Evolutionary conservation across 2,888 invertebrate genomes (phyloP), one percentile per base, ranked within the genome.

Genomic region (Spilosoma lubricipeda): DNA sequence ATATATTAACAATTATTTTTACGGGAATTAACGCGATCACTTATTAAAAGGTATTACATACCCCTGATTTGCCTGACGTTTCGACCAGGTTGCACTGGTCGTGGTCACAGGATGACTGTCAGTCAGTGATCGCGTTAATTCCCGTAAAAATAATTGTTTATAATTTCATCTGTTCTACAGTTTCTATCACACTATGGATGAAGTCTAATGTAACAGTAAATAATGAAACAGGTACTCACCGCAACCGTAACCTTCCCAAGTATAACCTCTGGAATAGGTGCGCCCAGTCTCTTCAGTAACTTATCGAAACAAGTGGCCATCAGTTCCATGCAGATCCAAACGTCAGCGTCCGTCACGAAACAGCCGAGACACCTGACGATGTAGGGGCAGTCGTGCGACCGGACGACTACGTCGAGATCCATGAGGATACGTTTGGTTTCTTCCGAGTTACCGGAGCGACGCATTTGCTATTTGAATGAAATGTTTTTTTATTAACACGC

Each of bases 271-370:
- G 99, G 99, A 89, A 99, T 98, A n/a, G 99, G 98, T 83, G 97
- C 97, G 79, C 97, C 97, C 63, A 98, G 96, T 85, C 97, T 95
- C 93, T 99, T 99, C 78, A 99, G 96, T 88, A 99, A 95, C 95
- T 99, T 99, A 93, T 99, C 99, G 90, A 99, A 98, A 95, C 99
- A 99, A 33, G 99, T 99, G 23, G 99, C 98, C 99, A 99, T 99
- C 83, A 99, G 96, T 95, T 99, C 99, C 99, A 99, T 99, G 92
- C 99, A 99, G 90, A 99, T 99, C 99, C 99, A 99, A 0, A 99
- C 99, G 93, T 99, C 99, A 1, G 98, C 98, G 91, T 99, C 98
- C 0, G 99, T 99, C 73, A 99, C 99, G 94, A 99, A 99, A 95
- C 99, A 99, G 65, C 99, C 99, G 88, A 99, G 97, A 93, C 99